These are phyloP conservation scores for Diogma glabrata DNA, from an alignment of 2,888 invertebrate species.

Conservation along the genomic window DNA sequence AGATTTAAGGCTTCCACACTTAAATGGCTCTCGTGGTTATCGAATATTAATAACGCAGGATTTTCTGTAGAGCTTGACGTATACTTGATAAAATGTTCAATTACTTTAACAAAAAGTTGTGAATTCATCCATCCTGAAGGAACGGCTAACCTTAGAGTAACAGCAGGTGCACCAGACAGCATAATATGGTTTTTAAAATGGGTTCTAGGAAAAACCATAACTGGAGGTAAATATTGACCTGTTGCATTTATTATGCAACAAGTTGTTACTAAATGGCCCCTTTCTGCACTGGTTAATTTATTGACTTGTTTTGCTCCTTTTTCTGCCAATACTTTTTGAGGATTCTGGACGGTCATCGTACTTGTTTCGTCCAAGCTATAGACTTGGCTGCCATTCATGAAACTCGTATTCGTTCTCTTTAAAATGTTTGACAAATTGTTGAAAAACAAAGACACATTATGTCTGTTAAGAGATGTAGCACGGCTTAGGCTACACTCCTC, in stretches of 20 bases:
- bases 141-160: neutral
- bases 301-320: conserved; percentile 23
- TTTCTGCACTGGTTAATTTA: conserved; percentile 24
- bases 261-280: conserved; percentile 22
- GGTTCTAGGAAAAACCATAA: neutral
- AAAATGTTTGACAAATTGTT: conserved; percentile 5
- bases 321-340: conserved; percentile 26
- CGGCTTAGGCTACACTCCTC: neutral
- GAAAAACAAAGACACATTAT: neutral
- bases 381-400: conserved; percentile 24
- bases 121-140: neutral
- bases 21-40: neutral
- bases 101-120: too few species aligned
- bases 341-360: conserved; percentile 27
- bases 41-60: too few species aligned
- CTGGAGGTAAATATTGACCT: conserved; percentile 11
- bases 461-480: too few species aligned
- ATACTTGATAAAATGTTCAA: too few species aligned
- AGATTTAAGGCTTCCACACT: too few species aligned
- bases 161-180: conserved; percentile 1
- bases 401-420: conserved; percentile 12
- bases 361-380: conserved; percentile 29
- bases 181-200: neutral
- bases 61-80: neutral
- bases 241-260: conserved; percentile 19